phyloP scores from a whole-genome alignment of 2,888 invertebrate genomes.

The Cynaeus angustus region DNA sequence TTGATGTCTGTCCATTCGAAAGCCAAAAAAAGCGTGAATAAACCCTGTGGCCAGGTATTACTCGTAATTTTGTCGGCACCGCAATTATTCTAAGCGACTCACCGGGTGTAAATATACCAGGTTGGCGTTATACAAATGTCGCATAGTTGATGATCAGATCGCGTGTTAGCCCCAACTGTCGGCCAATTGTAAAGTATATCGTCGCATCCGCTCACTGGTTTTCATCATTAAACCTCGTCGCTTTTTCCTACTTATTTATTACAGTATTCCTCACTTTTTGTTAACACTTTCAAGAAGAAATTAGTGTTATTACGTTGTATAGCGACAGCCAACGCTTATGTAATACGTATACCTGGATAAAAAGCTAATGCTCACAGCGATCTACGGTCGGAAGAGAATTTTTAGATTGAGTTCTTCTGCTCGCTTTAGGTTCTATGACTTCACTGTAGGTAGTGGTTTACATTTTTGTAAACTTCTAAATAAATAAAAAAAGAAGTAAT shows the following conservation, averaged over 20 bases:
- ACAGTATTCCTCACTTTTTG: conserved; percentile 46
- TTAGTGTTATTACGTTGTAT: conserved; percentile 38
- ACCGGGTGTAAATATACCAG: conserved; percentile 61
- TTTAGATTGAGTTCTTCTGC: no score
- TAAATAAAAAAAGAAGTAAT: neutral
- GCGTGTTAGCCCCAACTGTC: conserved; percentile 62
- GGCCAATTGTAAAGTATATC: conserved; percentile 60
- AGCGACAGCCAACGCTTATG: conserved; percentile 30
- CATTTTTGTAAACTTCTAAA: no score
- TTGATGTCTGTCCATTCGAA: neutral
- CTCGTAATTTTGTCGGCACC: conserved; percentile 40
- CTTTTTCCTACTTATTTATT: conserved; percentile 53
- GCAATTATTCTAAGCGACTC: conserved; percentile 52
- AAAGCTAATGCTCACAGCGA: conserved; percentile 7
- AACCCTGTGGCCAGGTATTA: conserved; percentile 25
- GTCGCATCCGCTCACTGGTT: conserved; percentile 61
- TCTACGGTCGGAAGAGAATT: neutral
- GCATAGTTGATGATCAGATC: conserved; percentile 64
- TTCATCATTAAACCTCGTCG: conserved; percentile 61
- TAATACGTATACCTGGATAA: conserved; percentile 15
- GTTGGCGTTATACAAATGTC: conserved; percentile 61
- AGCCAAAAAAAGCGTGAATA: conserved; percentile 43
- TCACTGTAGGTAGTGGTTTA: no score
- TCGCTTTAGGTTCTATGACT: no score
- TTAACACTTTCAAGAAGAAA: conserved; percentile 47